Evolutionary conservation across 2,888 invertebrate genomes (phyloP).

Genomic region (Drosophila pseudotakahashii): DNA sequence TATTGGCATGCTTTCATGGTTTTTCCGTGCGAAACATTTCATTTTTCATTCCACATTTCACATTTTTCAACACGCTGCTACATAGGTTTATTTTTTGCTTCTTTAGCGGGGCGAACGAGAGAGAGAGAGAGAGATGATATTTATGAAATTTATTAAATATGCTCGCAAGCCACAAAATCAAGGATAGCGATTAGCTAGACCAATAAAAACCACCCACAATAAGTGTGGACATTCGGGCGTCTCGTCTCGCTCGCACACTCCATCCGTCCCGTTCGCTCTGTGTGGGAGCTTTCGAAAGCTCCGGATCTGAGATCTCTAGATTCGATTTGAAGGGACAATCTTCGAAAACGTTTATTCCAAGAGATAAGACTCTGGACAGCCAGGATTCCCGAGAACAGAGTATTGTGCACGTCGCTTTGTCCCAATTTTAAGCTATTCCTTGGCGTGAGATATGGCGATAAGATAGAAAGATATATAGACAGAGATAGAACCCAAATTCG

Average conservation of each 20-base stretch:
- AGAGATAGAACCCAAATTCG: background rate
- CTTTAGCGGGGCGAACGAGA: slow-evolving; percentile 5
- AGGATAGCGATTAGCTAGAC: slow-evolving; percentile 44
- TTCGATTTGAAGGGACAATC: background rate
- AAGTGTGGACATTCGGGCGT: slow-evolving; percentile 24
- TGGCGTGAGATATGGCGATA: background rate
- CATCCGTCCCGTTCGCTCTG: background rate
- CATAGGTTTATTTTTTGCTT: slow-evolving; percentile 1
- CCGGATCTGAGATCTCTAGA: background rate
- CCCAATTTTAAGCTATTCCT: slow-evolving; percentile 3
- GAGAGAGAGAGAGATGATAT: slow-evolving; percentile 44
- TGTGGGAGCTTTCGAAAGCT: slow-evolving; percentile 14
- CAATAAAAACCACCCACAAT: slow-evolving; percentile 38
- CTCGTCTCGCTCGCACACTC: background rate
- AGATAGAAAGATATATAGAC: background rate
- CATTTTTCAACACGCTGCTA: slow-evolving; percentile 43
- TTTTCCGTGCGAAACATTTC: slow-evolving; percentile 71
- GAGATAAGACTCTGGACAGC: background rate
- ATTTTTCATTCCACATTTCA: slow-evolving; percentile 47
- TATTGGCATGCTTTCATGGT: slow-evolving; percentile 74
- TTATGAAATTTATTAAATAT: slow-evolving; percentile 74
- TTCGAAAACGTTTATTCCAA: background rate
- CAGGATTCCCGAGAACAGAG: background rate
- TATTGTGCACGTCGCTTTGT: background rate
- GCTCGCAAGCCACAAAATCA: slow-evolving; percentile 42